Conservation (phyloP, 2,797 vertebrate genomes). For the Xiphophorus birchmanni region DNA sequence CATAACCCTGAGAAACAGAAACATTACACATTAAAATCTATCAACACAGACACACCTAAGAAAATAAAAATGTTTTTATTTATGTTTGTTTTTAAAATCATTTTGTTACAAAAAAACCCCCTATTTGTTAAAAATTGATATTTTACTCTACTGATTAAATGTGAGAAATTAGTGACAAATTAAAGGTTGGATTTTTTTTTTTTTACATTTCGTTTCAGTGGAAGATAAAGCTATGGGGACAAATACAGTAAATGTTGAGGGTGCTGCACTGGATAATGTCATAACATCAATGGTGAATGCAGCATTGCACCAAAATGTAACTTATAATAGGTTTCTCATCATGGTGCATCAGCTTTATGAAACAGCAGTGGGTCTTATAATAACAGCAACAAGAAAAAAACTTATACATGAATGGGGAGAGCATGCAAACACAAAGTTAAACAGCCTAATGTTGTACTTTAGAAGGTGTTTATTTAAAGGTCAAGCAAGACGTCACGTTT, state of each 20-base stretch:
- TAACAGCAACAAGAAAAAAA: not conserved
- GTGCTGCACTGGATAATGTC: not conserved
- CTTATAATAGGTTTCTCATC: not conserved
- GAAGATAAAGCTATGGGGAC: too few species aligned
- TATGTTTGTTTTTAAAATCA: not conserved
- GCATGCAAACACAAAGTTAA: not conserved
- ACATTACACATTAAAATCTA: not conserved
- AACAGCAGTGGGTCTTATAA: not conserved
- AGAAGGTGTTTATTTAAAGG: not conserved
- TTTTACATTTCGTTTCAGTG: too few species aligned
- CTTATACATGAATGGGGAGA: not conserved
- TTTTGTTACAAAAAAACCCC: too few species aligned
- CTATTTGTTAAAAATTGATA: too few species aligned
- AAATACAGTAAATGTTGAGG: not conserved
- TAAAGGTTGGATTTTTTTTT: too few species aligned
- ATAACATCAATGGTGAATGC: not conserved
- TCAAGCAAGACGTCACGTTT: not conserved
- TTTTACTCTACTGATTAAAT: not conserved
- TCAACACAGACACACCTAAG: not conserved
- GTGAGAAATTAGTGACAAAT: not conserved
- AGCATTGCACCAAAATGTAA: not conserved
- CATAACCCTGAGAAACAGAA: not conserved
- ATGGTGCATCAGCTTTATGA: not conserved
- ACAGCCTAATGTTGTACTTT: not conserved
- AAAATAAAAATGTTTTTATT: too few species aligned